These are phyloP conservation scores for Saimiri boliviensis DNA, from an alignment of 2,113 vertebrate genomes.

Conservation along the genomic window DNA sequence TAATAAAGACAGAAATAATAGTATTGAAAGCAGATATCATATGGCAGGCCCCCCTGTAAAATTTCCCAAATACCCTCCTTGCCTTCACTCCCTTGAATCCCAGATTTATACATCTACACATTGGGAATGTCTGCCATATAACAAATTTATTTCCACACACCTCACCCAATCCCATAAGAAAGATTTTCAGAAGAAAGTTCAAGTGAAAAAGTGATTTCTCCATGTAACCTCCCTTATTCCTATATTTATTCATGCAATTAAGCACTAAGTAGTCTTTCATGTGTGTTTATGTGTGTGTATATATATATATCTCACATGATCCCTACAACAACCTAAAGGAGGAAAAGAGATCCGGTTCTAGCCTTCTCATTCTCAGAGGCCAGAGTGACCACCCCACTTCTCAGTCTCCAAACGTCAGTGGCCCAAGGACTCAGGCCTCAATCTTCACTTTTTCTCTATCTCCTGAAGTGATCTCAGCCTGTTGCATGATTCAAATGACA, in stretches of 20 bases:
- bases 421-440: background rate
- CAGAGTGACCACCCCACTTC: background rate
- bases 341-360: background rate
- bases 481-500: background rate
- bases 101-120: background rate
- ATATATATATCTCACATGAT: background rate
- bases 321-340: background rate
- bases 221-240: background rate
- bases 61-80: background rate
- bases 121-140: background rate
- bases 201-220: background rate
- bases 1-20: background rate
- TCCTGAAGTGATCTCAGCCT: background rate
- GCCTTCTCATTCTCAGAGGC: background rate
- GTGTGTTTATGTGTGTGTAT: background rate
- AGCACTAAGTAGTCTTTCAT: background rate
- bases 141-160: background rate
- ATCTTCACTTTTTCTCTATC: background rate
- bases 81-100: fast-evolving
- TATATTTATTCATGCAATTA: background rate
- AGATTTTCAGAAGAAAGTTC: conserved; percentile 28
- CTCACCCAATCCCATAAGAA: background rate
- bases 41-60: background rate
- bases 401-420: background rate
- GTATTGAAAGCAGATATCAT: background rate